Evolutionary conservation across 2,113 vertebrate species (phyloP).

Genomic region (Spilogale gracilis): DNA sequence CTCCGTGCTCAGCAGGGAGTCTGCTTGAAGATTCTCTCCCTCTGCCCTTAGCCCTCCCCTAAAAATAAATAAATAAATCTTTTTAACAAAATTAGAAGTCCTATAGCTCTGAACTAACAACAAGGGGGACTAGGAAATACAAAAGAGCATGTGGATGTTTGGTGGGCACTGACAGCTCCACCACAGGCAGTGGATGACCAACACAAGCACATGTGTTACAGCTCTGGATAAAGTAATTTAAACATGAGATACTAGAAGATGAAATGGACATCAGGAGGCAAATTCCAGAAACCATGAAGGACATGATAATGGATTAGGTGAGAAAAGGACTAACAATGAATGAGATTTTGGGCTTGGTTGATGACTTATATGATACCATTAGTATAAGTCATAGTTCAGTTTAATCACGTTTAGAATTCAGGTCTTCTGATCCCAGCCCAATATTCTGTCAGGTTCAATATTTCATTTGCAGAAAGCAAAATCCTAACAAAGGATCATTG

Average conservation of each 20-base stretch:
- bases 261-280: background rate
- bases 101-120: background rate
- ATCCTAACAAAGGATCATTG: background rate
- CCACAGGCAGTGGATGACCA: background rate
- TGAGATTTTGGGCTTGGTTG: background rate
- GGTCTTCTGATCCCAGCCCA: background rate
- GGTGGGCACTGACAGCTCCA: background rate
- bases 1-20: background rate
- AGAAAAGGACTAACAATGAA: constrained; percentile 16
- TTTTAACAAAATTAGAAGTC: background rate
- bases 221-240: background rate
- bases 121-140: background rate
- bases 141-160: background rate
- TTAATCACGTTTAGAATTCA: constrained; percentile 26
- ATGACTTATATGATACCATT: constrained; percentile 13
- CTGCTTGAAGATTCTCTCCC: background rate
- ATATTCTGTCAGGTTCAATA: background rate
- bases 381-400: constrained; percentile 5
- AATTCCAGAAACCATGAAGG: constrained; percentile 26
- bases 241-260: background rate
- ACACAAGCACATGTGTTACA: background rate
- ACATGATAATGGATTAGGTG: background rate
- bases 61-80: background rate
- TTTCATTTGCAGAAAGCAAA: constrained; percentile 47
- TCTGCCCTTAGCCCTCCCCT: background rate